These are phyloP conservation scores for Microctonus aethiopoides DNA, from an alignment of 2,888 invertebrate species.

Conservation along the genomic window DNA sequence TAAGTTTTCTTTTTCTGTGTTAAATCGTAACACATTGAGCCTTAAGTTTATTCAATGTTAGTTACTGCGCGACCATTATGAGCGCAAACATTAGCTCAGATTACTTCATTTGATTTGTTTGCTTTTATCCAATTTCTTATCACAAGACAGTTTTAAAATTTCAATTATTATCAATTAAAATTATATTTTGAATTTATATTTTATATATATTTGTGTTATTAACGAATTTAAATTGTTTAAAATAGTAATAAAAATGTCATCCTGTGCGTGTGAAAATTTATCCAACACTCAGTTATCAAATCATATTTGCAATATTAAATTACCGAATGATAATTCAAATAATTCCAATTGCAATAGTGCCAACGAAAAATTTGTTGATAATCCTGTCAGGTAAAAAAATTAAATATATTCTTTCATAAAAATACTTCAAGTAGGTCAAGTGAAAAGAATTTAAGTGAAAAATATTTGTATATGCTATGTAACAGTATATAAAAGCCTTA, in stretches of 20 bases:
- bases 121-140: neutral
- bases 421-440: too few species aligned
- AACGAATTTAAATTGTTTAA: neutral
- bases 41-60: neutral
- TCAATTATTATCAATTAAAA: too few species aligned
- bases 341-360: constrained; percentile 17
- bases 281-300: constrained; percentile 38
- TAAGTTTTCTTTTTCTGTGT: neutral
- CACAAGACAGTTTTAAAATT: neutral
- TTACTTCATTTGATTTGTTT: neutral
- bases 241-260: constrained; percentile 50
- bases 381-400: constrained; percentile 45
- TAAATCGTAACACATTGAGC: neutral
- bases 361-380: constrained; percentile 18
- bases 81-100: neutral
- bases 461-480: too few species aligned
- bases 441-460: too few species aligned
- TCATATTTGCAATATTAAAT: constrained; percentile 50
- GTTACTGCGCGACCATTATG: neutral
- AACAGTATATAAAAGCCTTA: too few species aligned
- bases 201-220: neutral
- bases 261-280: constrained; percentile 52
- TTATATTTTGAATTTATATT: neutral
- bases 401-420: neutral
- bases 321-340: constrained; percentile 34